Base-by-base conservation (phyloP, 2,888 invertebrate genomes). In the Caenorhabditis plicata region DNA sequence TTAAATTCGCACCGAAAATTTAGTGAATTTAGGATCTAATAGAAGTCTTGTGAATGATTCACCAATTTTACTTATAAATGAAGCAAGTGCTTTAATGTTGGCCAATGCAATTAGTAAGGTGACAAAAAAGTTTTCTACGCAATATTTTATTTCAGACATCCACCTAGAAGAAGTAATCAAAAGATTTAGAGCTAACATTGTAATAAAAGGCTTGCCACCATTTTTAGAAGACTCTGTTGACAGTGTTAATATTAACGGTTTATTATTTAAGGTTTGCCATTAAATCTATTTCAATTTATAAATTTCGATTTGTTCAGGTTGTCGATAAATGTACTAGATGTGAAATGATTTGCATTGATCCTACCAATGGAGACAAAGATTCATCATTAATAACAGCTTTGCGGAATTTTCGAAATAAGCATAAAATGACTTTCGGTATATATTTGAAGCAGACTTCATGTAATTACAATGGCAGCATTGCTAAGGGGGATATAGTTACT, bases 341-440 rank as follows among this genome's bases (percentile, higher is more conserved):
- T 81, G 91, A 92, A 83, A 94, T 95, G 90, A 89, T 96, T 54
- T 93, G 94, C 81, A 89, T 94, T 58, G 89, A 95, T 82, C 94
- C 92, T 83, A 84, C 85, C 38, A 90, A 88, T 2, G 92, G 91
- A 0, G 84, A 87, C 67, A 90, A 79, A 64, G 80, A 79, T 49
- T 78, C 78, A 20, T 80, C 81, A 23, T 40, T 79, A 7, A 46
- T 80, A 35, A 44, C 74, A 27, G 82, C 83, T 2, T 71, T 84
- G 22, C 49, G 81, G 4, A 58, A 78, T 50, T 51, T 71, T 40
- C 46, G 78, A 35, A 42, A 61, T 19, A 70, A 75, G 19, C 60
- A 73, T 15, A 65, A 66, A 55, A 73, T 75, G 66, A 75, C 75
- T 19, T 75, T 75, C 52, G 80, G 69, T 32, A 72, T 72, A 36